Conservation (phyloP, 2,797 vertebrate genomes). For the Gadopsis marmoratus region DNA sequence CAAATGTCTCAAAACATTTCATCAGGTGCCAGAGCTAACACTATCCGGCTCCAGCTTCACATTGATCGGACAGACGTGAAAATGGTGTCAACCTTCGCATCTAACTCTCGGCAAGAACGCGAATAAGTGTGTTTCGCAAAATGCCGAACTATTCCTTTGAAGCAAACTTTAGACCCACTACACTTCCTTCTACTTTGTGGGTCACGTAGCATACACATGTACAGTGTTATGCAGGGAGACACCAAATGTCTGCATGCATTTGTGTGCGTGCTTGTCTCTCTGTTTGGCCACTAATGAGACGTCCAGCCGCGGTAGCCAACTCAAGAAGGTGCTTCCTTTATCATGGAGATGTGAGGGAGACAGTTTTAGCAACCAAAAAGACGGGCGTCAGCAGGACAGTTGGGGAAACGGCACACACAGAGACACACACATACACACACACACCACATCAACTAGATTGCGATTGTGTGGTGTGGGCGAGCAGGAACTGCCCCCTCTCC, state of each 20-base stretch:
- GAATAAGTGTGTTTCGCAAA: not conserved
- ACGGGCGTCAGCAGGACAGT: slow-evolving; percentile 58
- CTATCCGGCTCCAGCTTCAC: not conserved
- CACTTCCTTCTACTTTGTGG: not conserved
- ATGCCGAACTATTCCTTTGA: not conserved
- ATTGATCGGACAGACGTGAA: not conserved
- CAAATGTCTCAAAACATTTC: not conserved
- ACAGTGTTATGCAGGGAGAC: slow-evolving; percentile 5
- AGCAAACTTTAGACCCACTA: not conserved
- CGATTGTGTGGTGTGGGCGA: slow-evolving; percentile 47
- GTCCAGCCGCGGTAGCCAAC: slow-evolving; percentile 39
- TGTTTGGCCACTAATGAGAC: slow-evolving; percentile 62
- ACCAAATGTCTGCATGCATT: slow-evolving; percentile 7
- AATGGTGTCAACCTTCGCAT: not conserved
- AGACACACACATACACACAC: not conserved
- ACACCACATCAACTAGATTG: slow-evolving; percentile 39
- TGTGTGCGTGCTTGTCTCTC: slow-evolving; percentile 5
- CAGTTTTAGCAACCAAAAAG: slow-evolving; percentile 50
- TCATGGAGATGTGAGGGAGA: slow-evolving; percentile 34
- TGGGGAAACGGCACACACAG: slow-evolving; percentile 23
- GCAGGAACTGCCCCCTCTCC: slow-evolving; percentile 58
- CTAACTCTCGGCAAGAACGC: not conserved
- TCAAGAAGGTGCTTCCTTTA: slow-evolving; percentile 40
- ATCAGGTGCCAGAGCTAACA: not conserved
- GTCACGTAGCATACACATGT: not conserved